A percentile compares a stretch with the other conserved stretches of the same genome.
Evolutionary conservation across 2,797 vertebrate genomes (phyloP).

Genomic region (Aselliscus stoliczkanus): DNA sequence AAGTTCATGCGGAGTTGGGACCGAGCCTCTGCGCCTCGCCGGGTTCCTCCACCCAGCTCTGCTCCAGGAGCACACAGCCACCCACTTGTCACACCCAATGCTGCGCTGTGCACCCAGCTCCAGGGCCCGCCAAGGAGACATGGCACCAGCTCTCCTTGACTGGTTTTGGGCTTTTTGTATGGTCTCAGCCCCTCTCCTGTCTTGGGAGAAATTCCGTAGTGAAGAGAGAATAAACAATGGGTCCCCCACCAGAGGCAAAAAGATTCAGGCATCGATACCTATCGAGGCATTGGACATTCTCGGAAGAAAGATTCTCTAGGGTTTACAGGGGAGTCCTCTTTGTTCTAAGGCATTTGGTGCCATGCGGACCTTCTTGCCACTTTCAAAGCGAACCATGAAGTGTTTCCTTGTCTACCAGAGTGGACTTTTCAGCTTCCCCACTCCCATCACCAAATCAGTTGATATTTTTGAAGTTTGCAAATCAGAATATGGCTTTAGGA

Average conservation of each 20-base stretch:
- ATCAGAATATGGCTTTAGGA: background rate
- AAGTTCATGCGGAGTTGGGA: accelerated
- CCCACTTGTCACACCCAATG: background rate
- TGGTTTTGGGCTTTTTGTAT: background rate
- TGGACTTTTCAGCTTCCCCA: background rate
- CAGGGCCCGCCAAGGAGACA: accelerated
- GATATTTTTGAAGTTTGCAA: background rate
- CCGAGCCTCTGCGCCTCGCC: background rate
- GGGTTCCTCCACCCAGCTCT: accelerated
- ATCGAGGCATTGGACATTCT: background rate
- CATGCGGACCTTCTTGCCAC: background rate
- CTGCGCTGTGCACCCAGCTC: background rate
- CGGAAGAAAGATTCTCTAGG: background rate
- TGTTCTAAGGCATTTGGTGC: background rate
- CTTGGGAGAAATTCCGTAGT: background rate
- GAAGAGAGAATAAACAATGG: background rate
- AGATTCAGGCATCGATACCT: background rate
- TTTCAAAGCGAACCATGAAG: background rate
- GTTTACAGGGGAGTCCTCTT: background rate
- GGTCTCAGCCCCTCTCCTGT: background rate
- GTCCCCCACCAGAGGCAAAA: background rate
- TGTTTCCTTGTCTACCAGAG: background rate
- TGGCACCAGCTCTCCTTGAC: accelerated
- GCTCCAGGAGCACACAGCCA: accelerated
- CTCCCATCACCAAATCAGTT: background rate